These are phyloP conservation scores for Macrotrachela quadricornifera DNA, from an alignment of 1,140 invertebrate species.

Conservation along the genomic window DNA sequence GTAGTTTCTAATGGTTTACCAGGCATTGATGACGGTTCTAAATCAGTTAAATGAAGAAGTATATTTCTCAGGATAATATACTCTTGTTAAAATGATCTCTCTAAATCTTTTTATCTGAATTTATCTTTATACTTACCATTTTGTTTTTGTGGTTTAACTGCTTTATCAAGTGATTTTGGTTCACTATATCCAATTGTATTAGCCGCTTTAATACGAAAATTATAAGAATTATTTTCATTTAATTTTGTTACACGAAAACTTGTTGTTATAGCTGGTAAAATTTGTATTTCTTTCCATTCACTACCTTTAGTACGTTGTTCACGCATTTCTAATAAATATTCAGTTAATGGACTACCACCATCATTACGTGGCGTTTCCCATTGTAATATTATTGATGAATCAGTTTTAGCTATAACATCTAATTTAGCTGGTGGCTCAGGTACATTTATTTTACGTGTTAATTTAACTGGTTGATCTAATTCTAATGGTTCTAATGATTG, in stretches of 20 bases:
- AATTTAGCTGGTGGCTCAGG: constrained; percentile 77
- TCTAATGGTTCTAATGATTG: constrained; percentile 36
- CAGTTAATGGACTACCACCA: constrained; percentile 37
- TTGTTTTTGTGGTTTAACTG: constrained; percentile 75
- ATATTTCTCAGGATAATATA: no score
- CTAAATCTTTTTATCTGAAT: no score
- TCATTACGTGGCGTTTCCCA: constrained; percentile 31
- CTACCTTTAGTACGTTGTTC: constrained; percentile 62
- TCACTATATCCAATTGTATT: constrained; percentile 90
- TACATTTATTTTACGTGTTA: constrained; percentile 11
- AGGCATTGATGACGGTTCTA: constrained; percentile 64
- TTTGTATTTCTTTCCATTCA: neutral
- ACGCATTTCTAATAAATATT: constrained; percentile 76
- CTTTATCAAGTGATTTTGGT: constrained; percentile 57
- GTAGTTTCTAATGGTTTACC: constrained; percentile 52
- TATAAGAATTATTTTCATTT: constrained; percentile 65
- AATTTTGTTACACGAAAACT: constrained; percentile 69
- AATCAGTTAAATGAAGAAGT: no score
- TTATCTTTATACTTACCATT: no score
- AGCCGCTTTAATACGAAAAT: constrained; percentile 68
- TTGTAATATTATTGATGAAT: constrained; percentile 44
- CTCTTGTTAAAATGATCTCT: no score
- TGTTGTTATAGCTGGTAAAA: constrained; percentile 45
- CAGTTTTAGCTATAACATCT: constrained; percentile 63
- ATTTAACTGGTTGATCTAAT: neutral